Percentiles rank a stretch among this genome's conserved stretches.
These are phyloP conservation scores for Fregata magnificens DNA, from an alignment of 2,113 vertebrate genomes.

Conservation along the genomic window DNA sequence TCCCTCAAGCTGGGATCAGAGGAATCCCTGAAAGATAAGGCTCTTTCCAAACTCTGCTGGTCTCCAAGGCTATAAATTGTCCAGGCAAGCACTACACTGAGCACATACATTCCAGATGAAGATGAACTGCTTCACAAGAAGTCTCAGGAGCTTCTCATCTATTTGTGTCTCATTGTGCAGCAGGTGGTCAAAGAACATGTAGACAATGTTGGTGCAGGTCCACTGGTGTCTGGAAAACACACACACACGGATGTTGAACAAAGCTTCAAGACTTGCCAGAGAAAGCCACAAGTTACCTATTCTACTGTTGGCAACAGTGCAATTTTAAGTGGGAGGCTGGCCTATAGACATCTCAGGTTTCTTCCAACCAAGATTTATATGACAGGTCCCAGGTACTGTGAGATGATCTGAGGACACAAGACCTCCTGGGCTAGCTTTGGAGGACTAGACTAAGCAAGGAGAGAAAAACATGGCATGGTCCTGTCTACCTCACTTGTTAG, in stretches of 20 bases:
- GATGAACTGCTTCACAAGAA: constrained; percentile 11
- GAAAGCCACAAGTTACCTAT: background rate
- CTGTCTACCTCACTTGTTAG: background rate
- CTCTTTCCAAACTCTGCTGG: background rate
- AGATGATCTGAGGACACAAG: background rate
- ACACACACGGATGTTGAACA: background rate
- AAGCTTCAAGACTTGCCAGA: background rate
- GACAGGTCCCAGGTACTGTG: background rate
- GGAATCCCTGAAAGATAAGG: background rate
- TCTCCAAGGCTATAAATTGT: background rate
- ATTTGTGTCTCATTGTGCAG: background rate
- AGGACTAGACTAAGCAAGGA: background rate
- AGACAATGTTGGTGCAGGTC: background rate
- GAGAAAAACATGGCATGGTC: background rate
- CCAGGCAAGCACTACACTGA: background rate
- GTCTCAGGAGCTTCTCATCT: constrained; percentile 23
- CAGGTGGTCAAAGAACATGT: background rate
- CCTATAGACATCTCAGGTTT: background rate
- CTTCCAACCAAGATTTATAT: background rate
- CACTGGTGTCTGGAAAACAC: background rate
- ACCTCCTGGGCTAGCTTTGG: background rate
- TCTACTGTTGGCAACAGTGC: background rate
- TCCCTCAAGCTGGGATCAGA: background rate
- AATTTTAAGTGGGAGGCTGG: background rate
- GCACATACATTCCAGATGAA: background rate